Evolutionary conservation across 2,888 invertebrate species (phyloP).

Genomic region (Stenoptilia bipunctidactyla): DNA sequence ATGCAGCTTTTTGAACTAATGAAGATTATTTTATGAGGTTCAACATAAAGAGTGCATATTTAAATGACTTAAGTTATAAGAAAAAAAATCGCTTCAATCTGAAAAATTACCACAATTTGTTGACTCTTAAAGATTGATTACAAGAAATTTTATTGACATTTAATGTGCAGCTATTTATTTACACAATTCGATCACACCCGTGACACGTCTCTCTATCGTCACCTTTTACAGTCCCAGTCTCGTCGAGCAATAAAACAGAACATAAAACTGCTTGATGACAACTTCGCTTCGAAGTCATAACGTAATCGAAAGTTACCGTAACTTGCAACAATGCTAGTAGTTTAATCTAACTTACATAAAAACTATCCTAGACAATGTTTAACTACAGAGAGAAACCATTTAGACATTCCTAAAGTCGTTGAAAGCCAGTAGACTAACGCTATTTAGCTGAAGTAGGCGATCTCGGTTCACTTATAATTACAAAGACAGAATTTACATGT

Average conservation of each 20-base stretch:
- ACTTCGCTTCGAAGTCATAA: slow-evolving; percentile 16
- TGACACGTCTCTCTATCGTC: slow-evolving; percentile 57
- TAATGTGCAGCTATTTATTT: slow-evolving; percentile 61
- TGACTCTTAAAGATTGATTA: slow-evolving; percentile 26
- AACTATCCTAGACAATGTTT: slow-evolving; percentile 11
- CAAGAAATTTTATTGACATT: too few species aligned
- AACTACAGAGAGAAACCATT: slow-evolving; percentile 26
- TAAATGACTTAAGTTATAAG: too few species aligned
- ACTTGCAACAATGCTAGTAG: neutral
- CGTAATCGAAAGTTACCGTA: slow-evolving; percentile 13
- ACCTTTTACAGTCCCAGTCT: slow-evolving; percentile 43
- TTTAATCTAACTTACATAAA: neutral
- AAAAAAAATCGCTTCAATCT: too few species aligned
- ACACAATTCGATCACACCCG: slow-evolving; percentile 63
- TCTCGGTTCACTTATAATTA: slow-evolving; percentile 33
- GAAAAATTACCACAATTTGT: too few species aligned
- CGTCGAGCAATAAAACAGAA: slow-evolving; percentile 40
- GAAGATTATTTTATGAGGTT: neutral
- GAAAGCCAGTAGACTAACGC: slow-evolving; percentile 29
- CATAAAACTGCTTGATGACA: slow-evolving; percentile 42
- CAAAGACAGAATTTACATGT: slow-evolving; percentile 1
- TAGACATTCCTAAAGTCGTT: slow-evolving; percentile 29
- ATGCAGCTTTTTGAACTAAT: neutral
- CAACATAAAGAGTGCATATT: neutral
- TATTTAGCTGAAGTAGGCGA: slow-evolving; percentile 35